Conservation (phyloP, 2,113 vertebrate species). For the Riparia riparia region DNA sequence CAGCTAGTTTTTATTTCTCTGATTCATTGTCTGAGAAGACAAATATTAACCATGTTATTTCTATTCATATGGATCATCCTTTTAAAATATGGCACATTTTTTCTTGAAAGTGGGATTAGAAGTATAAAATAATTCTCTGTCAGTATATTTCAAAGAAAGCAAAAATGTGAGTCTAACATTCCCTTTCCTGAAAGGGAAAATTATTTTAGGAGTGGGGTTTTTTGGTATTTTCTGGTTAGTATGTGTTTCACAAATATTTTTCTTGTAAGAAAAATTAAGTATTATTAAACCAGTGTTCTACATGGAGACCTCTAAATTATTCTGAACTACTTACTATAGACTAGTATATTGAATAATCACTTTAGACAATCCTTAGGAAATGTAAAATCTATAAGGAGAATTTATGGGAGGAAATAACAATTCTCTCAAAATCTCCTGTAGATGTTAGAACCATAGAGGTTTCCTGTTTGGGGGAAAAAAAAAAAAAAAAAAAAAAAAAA, state of each 20-base stretch:
- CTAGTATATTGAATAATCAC: neutral
- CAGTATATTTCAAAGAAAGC: neutral
- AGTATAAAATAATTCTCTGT: neutral
- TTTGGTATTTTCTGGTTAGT: neutral
- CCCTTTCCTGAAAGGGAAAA: neutral
- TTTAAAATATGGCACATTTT: neutral
- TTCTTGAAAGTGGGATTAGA: neutral
- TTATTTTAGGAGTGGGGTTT: neutral
- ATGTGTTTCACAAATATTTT: neutral
- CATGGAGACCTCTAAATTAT: neutral
- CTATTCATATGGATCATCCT: neutral
- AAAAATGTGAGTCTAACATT: neutral
- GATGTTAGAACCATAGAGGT: neutral
- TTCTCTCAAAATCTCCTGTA: neutral
- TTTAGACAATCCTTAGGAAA: neutral
- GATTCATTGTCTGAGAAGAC: neutral
- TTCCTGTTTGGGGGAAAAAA: neutral
- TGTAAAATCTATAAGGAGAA: neutral
- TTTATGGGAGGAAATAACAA: neutral
- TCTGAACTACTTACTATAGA: neutral
- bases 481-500: neutral
- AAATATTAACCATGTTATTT: neutral
- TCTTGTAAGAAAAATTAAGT: neutral
- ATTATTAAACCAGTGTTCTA: neutral
- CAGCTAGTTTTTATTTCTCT: neutral